Base-by-base conservation (phyloP, 2,113 vertebrate species). In the Nymphicus hollandicus region DNA sequence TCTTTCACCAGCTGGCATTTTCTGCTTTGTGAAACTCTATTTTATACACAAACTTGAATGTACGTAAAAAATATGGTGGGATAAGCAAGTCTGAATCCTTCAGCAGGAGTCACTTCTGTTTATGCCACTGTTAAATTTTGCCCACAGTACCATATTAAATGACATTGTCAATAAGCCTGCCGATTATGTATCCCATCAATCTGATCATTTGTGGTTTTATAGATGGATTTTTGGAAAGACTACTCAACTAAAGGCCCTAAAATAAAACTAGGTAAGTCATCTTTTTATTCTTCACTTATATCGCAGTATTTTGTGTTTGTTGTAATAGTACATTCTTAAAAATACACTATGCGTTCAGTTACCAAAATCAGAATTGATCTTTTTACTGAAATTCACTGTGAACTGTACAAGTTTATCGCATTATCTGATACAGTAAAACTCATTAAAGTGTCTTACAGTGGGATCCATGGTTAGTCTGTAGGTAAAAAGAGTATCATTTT, bases 171-270 rank as follows among this genome's bases (percentile, higher is more conserved):
- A 5, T 70, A 81, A 41, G 29, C 7, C 39, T 90, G 83, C 19
- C 8, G 60, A 0, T 61, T 68, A 16, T 8, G 1, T 27, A 43
- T 44, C 37, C 92, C 10, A 17, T 44, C 86, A 80, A 52, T 39
- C 11, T 65, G 4, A 60, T 77, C 19, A 3, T 61, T 88, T 86
- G 13, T 63, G 65, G 68, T 95, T 93, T 97, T 87, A 53, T 80
- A 99, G 99, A 97, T 97, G 55, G 43, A 9, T 7, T 99, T 99
- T 97, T 99, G 99, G 99, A 98, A 98, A 72, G 52, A 97, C 17
- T 99, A 99, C 93, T 98, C 86, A 17, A 43, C 14, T 39, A 97
- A 93, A 76, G 97, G 94, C 47, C 84, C 95, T 65, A 92, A 58
- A 63, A 95, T 96, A 93, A 98, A 96, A 87, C 89, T 81, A 93